Base-by-base conservation (phyloP, 2,888 invertebrate genomes). In the Tetragonula carbonaria region DNA sequence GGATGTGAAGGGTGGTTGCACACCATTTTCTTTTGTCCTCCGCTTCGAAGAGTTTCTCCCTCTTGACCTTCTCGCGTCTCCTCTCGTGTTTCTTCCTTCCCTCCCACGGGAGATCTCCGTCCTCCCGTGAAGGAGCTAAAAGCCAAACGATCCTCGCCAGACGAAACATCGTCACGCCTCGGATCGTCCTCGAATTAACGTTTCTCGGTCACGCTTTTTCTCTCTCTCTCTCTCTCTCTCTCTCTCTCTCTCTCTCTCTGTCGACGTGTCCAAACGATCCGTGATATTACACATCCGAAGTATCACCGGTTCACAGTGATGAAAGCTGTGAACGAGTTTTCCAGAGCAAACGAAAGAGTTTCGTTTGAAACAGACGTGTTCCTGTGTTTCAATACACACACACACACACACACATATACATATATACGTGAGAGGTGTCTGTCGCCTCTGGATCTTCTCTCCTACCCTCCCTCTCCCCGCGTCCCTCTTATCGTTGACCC, bases 101-200 rank as follows among this genome's bases (percentile, higher is more conserved):
- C 77, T 78, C 80, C 80, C 68, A 66, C 59, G 68, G 71, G 6
- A 23, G 3, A 14, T n/a, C 57, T 62, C 74, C 2, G 74, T 83
- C 80, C 78, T 77, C 67, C 38, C 28, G 38, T 38, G 45, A 72
- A 66, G 78, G 86, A 91, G 91, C 92, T 92, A 91, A 89, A 91
- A 88, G 86, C 88, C 86, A 87, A 28, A 21, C 28, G 63, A 18
- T 18, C 88, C 87, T 89, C 78, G 87, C 83, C 87, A 86, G 89
- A 91, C 90, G 86, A 92, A 87, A 38, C 38, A 38, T 86, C 73
- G 83, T 75, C 87, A 71, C 84, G 82, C 75, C 82, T 75, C 71
- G 76, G 82, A 84, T 78, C 87, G 79, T 84, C 81, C 84, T 84
- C 84, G 85, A 88, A 91, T 92, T 92, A 91, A 74, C 84, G 77